Percentiles rank a stretch among this genome's conserved stretches.
Conservation (phyloP, 2,888 invertebrate genomes). For the Linnaemya vulpina region DNA sequence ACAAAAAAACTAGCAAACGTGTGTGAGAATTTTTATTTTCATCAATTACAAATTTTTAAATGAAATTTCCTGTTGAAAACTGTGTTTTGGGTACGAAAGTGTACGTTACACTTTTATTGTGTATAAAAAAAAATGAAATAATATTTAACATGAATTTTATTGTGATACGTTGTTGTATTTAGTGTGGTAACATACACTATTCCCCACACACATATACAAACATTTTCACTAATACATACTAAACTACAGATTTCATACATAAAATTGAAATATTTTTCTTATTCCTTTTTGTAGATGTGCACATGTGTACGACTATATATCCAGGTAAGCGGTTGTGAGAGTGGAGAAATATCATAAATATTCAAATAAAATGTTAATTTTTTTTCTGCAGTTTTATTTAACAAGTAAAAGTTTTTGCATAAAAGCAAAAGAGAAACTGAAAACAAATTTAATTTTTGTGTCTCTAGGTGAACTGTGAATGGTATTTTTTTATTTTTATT, state of each 20-base stretch:
- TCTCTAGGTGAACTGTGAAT: slow-evolving; percentile 4
- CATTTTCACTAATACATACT: background rate
- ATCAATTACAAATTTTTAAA: background rate
- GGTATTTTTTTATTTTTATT: slow-evolving; percentile 3
- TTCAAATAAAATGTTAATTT: slow-evolving; percentile 57
- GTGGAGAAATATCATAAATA: slow-evolving; percentile 43
- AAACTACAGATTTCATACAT: too few species aligned
- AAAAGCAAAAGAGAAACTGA: slow-evolving; percentile 58
- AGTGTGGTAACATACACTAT: slow-evolving; percentile 10
- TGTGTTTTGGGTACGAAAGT: slow-evolving; percentile 12
- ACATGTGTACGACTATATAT: slow-evolving; percentile 1
- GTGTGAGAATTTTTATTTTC: background rate
- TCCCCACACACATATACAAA: background rate
- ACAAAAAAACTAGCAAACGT: too few species aligned
- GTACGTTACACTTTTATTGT: background rate
- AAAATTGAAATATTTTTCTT: background rate
- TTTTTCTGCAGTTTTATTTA: slow-evolving; percentile 46
- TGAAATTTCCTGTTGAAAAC: background rate
- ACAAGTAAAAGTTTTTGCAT: slow-evolving; percentile 63
- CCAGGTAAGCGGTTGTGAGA: too few species aligned
- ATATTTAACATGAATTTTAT: slow-evolving; percentile 51
- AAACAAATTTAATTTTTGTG: slow-evolving; percentile 57
- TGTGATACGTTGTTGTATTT: slow-evolving; percentile 18
- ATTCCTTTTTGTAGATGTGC: too few species aligned
- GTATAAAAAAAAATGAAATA: background rate